These are phyloP conservation scores for Molossus molossus DNA, from an alignment of 2,797 vertebrate species.

Conservation along the genomic window DNA sequence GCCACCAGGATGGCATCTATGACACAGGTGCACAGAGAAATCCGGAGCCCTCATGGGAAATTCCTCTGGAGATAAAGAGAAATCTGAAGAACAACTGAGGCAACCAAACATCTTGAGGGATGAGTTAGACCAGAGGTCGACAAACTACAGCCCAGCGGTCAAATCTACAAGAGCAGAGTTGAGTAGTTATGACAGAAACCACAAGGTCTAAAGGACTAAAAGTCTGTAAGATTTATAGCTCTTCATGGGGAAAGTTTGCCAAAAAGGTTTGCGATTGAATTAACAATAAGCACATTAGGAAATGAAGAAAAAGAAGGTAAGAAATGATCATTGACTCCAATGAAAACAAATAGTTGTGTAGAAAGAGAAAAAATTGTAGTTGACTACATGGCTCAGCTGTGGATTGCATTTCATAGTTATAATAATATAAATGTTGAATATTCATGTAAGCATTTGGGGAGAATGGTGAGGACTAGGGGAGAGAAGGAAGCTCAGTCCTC, in stretches of 20 bases:
- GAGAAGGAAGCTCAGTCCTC: not conserved
- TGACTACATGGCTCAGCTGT: not conserved
- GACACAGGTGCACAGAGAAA: not conserved
- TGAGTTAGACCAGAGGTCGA: not conserved
- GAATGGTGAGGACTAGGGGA: not conserved
- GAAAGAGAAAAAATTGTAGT: slow-evolving; percentile 19
- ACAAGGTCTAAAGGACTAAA: not conserved
- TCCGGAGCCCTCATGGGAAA: not conserved
- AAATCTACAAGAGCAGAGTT: not conserved
- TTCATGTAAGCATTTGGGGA: not conserved
- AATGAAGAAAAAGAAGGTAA: slow-evolving; percentile 51
- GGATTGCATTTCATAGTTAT: not conserved
- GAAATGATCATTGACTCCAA: not conserved
- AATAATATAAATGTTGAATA: slow-evolving; percentile 17
- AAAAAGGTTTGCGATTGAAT: not conserved
- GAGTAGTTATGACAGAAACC: not conserved
- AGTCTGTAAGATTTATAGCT: not conserved
- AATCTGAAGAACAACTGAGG: not conserved
- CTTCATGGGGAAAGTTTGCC: not conserved
- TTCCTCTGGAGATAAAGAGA: not conserved
- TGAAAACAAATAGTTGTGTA: not conserved
- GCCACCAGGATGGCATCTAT: not conserved
- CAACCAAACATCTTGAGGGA: not conserved
- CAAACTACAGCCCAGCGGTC: not conserved
- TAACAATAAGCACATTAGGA: not conserved